Evolutionary conservation across 1,140 invertebrate genomes (phyloP).

Genomic region (Thaumatotibia leucotreta): DNA sequence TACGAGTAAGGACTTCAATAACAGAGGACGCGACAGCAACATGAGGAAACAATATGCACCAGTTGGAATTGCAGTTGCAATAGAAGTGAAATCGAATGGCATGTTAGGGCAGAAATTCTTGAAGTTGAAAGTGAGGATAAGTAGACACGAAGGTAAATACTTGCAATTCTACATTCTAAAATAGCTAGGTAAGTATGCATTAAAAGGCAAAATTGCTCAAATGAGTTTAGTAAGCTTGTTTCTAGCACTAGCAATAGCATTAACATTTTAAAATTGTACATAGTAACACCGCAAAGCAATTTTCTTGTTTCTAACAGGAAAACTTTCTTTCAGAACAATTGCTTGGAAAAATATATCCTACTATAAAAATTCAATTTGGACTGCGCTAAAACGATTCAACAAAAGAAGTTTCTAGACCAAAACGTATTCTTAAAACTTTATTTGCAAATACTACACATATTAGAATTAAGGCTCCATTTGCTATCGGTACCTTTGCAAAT

Average conservation of each 20-base stretch:
- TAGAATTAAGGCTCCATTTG: not conserved
- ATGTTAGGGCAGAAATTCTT: no score
- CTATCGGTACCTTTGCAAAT: no score
- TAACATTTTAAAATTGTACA: not conserved
- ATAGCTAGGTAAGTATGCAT: not conserved
- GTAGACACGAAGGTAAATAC: no score
- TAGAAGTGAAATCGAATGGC: no score
- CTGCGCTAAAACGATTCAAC: slow-evolving; percentile 6
- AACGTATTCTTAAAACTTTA: not conserved
- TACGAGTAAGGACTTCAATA: no score
- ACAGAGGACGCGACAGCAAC: no score
- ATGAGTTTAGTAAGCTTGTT: not conserved
- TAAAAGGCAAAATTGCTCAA: not conserved
- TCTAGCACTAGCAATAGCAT: not conserved
- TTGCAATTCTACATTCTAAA: no score
- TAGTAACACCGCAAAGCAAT: not conserved
- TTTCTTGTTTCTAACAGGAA: not conserved
- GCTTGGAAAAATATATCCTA: not conserved
- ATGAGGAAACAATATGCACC: no score
- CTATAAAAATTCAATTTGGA: slow-evolving; percentile 13
- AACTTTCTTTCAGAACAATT: slow-evolving; percentile 7
- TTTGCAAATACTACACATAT: not conserved
- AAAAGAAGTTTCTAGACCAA: not conserved
- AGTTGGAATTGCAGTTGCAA: no score
- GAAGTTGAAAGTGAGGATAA: no score